These are phyloP conservation scores for Cyanoramphus novaezelandiae DNA, from an alignment of 2,113 vertebrate genomes.

Conservation along the genomic window DNA sequence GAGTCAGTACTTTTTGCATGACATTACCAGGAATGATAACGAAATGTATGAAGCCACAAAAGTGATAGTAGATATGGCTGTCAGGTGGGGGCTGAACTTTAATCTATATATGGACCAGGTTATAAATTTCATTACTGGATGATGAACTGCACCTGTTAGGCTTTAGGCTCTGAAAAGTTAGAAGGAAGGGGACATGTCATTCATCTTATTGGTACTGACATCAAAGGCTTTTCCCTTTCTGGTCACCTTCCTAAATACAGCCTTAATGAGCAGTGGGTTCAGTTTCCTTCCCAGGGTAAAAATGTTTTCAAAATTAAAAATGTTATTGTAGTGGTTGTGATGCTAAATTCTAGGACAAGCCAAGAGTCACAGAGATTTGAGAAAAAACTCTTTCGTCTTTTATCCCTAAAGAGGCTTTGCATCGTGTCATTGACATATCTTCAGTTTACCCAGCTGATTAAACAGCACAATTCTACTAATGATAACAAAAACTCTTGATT, in stretches of 20 bases:
- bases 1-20: neutral
- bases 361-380: neutral
- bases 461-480: neutral
- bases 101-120: neutral
- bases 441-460: neutral
- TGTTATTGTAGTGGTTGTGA: neutral
- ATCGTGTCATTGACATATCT: neutral
- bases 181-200: neutral
- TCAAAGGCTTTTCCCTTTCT: slow-evolving; percentile 42
- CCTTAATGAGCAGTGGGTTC: neutral
- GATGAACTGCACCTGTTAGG: slow-evolving; percentile 26
- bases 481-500: neutral
- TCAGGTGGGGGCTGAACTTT: slow-evolving; percentile 33
- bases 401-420: neutral
- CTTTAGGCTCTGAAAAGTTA: neutral
- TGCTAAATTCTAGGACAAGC: neutral
- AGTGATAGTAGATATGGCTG: slow-evolving; percentile 1
- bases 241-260: neutral
- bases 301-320: slow-evolving; percentile 40
- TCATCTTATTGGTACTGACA: slow-evolving; percentile 11
- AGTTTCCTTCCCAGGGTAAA: neutral
- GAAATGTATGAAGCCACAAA: neutral
- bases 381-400: neutral
- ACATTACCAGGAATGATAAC: neutral
- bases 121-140: slow-evolving; percentile 33